Conservation (phyloP, 2,888 invertebrate genomes). For the Laothoe populi region DNA sequence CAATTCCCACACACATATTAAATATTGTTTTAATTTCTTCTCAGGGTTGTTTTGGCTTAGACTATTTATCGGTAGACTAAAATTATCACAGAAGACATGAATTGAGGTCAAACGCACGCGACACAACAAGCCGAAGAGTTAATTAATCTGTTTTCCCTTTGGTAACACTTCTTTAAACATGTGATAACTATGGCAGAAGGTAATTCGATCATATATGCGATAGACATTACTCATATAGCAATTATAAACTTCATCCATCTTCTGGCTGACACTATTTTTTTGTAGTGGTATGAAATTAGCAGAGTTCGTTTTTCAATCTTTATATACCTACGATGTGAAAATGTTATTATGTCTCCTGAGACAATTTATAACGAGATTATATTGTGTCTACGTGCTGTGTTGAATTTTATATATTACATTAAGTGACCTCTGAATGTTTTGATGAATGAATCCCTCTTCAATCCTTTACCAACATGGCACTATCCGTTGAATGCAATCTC, state of each 20-base stretch:
- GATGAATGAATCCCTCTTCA: too few relatives aligned
- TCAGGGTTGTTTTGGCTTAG: background rate
- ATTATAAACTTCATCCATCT: conserved; percentile 20
- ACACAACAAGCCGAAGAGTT: background rate
- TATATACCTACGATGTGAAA: background rate
- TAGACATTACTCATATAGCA: conserved; percentile 18
- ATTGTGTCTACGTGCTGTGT: too few relatives aligned
- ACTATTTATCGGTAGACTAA: background rate
- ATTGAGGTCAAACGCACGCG: background rate
- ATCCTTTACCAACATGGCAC: too few relatives aligned
- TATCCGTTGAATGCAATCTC: too few relatives aligned
- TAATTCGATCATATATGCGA: conserved; percentile 2
- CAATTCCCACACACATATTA: background rate
- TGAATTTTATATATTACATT: too few relatives aligned
- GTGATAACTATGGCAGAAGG: background rate
- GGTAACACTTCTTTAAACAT: conserved; percentile 8
- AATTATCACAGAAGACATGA: conserved; percentile 3
- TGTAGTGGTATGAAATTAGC: conserved; percentile 27
- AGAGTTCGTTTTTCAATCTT: conserved; percentile 1
- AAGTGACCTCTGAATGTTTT: too few relatives aligned
- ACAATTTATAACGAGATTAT: background rate
- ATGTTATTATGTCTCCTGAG: background rate
- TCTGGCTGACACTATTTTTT: conserved; percentile 22
- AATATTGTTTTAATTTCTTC: background rate
- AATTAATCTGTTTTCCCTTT: conserved; percentile 17